Percentiles rank a stretch among this genome's conserved stretches.
phyloP scores from a whole-genome alignment of 2,113 vertebrate genomes.

The Clarias macrocephalus region DNA sequence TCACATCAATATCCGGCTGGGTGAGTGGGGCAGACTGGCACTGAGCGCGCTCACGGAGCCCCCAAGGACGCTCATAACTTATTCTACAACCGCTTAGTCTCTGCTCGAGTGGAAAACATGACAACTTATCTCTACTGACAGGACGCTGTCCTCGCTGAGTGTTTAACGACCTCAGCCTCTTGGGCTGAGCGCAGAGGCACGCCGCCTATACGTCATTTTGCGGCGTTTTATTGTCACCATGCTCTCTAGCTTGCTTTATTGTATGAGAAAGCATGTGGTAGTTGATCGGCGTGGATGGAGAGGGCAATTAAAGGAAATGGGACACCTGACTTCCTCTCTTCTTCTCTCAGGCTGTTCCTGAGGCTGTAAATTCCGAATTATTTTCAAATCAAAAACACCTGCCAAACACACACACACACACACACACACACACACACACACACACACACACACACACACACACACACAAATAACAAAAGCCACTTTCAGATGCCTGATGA shows the following conservation, averaged over 20 bases:
- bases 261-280: neutral
- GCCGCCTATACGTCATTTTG: constrained; percentile 48
- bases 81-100: constrained; percentile 99
- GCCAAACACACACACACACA: neutral
- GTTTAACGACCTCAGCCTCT: constrained; percentile 88
- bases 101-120: constrained; percentile 99
- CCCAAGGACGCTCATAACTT: constrained; percentile 99
- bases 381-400: constrained; percentile 21
- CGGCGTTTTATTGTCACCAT: neutral
- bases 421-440: constrained; percentile 14
- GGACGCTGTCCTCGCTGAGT: constrained; percentile 87
- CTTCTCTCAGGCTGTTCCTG: neutral
- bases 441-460: constrained; percentile 4
- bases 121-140: constrained; percentile 99
- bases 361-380: neutral
- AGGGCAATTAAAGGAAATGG: neutral
- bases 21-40: constrained; percentile 68
- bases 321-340: constrained; percentile 1
- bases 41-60: constrained; percentile 81
- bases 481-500: constrained; percentile 6
- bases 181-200: constrained; percentile 78
- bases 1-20: constrained; percentile 92
- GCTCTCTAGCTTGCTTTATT: neutral
- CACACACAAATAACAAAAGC: neutral
- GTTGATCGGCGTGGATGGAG: constrained; percentile 3